Evolutionary conservation across 2,888 invertebrate species (phyloP), one percentile per base, ranked within the genome.

Genomic region (Diachrysia chrysitis): DNA sequence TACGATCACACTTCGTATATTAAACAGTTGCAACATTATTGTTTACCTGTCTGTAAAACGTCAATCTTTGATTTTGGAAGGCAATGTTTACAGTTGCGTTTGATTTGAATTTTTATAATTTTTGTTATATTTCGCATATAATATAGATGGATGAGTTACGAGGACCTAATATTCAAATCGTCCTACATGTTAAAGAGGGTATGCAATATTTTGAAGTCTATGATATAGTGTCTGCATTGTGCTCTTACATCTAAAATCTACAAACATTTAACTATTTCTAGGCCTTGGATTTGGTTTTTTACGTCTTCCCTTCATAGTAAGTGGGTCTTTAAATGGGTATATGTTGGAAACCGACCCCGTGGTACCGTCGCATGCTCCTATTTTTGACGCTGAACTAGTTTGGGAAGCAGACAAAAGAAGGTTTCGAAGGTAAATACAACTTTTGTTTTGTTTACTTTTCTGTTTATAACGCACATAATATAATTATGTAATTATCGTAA

Each of bases 381-480:
- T 96, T 55, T 97, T 97, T 86, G 96, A 97, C 73, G 97, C 97
- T 23, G 97, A 97, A 87, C 96, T 98, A 64, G 96, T 97, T 60
- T 98, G 98, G 98, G 97, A 98, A 89, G 96, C 97, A 2, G 97
- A 97, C 79, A 97, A 97, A 90, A 96, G 96, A 79, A 95, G 96
- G 69, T 95, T 98, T 77, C 96, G 97, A 82, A 96, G 96, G 97
- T 96, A 89, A 70, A 53, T 65, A 63, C 3, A 42, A 29, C 29
- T 61, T 62, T 71, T 71, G 54, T 70, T 60, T 59, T 67, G 19
- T 7, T 10, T 53, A 1, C 12, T 54, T 16, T 19, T 19, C 21
- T 54, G 19, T 23, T 32, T 32, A 1, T 32, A 10, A 32, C 9
- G 10, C 32, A 0, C 32, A 9, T 32, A 4, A 10, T 10, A 32